phyloP scores from a whole-genome alignment of 2,113 vertebrate genomes.

The Azemiops feae region DNA sequence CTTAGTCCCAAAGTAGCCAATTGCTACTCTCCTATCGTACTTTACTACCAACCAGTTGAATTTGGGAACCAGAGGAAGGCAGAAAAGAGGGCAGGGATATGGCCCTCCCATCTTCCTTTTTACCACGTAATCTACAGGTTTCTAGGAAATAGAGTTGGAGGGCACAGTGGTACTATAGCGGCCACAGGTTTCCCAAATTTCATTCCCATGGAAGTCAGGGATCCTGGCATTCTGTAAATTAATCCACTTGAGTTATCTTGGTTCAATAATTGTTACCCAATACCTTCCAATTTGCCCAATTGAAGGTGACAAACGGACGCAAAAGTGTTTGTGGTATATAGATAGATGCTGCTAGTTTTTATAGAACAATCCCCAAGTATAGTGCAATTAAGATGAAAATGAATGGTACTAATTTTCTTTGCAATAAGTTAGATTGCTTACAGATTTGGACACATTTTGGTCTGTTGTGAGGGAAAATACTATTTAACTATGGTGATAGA shows the following conservation, averaged over 20 bases:
- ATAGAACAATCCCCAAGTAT: neutral
- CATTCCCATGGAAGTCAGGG: neutral
- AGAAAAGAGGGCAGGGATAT: too few relatives aligned
- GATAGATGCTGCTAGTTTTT: neutral
- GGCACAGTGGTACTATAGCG: neutral
- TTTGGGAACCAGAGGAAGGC: too few relatives aligned
- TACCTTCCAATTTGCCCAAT: neutral
- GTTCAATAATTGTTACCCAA: neutral
- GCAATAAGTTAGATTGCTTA: neutral
- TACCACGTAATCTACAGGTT: neutral
- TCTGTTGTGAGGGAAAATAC: neutral
- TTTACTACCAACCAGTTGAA: too few relatives aligned
- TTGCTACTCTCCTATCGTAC: too few relatives aligned
- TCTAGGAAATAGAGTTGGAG: neutral
- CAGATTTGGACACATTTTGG: neutral
- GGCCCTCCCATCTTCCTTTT: neutral
- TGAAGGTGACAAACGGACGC: neutral
- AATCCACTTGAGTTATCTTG: neutral
- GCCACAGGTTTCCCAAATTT: neutral
- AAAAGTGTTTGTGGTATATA: neutral
- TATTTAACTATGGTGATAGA: neutral
- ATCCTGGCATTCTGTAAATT: neutral
- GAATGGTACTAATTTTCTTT: neutral
- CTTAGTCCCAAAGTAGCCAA: too few relatives aligned
- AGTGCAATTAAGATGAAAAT: neutral